Evolutionary conservation across 1,140 invertebrate genomes (phyloP).

Genomic region (Caenorhabditis briggsae): DNA sequence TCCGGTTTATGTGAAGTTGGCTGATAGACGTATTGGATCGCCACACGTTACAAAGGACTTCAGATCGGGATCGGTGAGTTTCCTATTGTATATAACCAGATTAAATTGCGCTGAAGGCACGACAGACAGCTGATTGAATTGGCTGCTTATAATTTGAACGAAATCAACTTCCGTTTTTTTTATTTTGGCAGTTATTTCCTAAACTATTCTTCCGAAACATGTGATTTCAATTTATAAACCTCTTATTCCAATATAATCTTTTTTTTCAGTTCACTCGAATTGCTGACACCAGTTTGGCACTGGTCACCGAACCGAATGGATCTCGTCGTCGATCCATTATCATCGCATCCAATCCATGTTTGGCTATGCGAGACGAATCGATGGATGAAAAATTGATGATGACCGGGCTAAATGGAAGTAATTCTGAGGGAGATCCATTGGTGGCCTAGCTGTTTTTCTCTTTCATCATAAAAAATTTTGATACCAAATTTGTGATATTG

Average conservation of each 20-base stretch:
- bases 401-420: constrained; percentile 27
- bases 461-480: neutral
- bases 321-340: constrained; percentile 47
- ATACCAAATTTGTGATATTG: constrained; percentile 24
- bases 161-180: no score
- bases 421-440: constrained; percentile 16
- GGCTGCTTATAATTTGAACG: no score
- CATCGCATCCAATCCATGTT: constrained; percentile 51
- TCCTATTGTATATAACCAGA: neutral
- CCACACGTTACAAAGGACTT: constrained; percentile 51
- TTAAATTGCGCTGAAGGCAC: no score
- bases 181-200: no score
- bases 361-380: constrained; percentile 47
- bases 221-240: constrained; percentile 1
- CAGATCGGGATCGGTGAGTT: constrained; percentile 57
- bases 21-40: constrained; percentile 66
- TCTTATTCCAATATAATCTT: neutral
- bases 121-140: no score
- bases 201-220: no score
- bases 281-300: constrained; percentile 39
- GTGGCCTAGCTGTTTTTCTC: neutral
- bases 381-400: constrained; percentile 48
- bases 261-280: constrained; percentile 60
- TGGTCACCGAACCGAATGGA: constrained; percentile 60
- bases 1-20: constrained; percentile 74